Percentiles rank a stretch among this genome's conserved stretches.
These are phyloP conservation scores for Toxotes lorentzi DNA, from an alignment of 2,797 vertebrate genomes.

Conservation along the genomic window DNA sequence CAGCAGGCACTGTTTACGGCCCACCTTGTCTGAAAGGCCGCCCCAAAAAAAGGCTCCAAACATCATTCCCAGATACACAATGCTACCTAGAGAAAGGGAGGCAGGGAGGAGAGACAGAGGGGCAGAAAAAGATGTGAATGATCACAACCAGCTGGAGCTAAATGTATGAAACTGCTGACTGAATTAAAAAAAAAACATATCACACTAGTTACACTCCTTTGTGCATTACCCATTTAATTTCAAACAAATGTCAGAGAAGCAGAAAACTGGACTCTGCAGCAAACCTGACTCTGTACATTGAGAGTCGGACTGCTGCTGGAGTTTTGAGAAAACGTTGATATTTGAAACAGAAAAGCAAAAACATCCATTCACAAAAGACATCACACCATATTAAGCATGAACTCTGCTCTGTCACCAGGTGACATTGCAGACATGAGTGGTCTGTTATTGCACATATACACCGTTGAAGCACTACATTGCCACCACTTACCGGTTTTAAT, in stretches of 20 bases:
- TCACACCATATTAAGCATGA: not conserved
- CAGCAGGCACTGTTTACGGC: conserved; percentile 93
- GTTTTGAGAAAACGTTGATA: too few relatives aligned
- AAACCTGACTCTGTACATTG: too few relatives aligned
- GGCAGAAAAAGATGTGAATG: conserved; percentile 11
- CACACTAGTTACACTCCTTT: not conserved
- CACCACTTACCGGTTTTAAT: too few relatives aligned
- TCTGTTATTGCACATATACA: not conserved
- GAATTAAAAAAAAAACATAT: conserved; percentile 28
- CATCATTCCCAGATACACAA: conserved; percentile 99
- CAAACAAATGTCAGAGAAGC: too few relatives aligned
- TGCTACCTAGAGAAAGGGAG: conserved; percentile 88
- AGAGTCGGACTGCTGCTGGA: too few relatives aligned
- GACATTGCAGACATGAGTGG: conserved; percentile 5
- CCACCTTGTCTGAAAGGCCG: conserved; percentile 94
- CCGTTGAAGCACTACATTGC: not conserved
- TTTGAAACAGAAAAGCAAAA: too few relatives aligned
- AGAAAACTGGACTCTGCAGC: too few relatives aligned
- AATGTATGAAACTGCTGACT: conserved; percentile 25
- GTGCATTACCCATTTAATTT: too few relatives aligned
- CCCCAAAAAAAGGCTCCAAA: conserved; percentile 98
- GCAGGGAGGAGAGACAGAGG: not conserved
- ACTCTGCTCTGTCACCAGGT: not conserved
- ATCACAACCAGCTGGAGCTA: conserved; percentile 36
- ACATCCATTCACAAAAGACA: not conserved